Base-by-base conservation (phyloP, 2,888 invertebrate species). In the Mesochorus sp. region DNA sequence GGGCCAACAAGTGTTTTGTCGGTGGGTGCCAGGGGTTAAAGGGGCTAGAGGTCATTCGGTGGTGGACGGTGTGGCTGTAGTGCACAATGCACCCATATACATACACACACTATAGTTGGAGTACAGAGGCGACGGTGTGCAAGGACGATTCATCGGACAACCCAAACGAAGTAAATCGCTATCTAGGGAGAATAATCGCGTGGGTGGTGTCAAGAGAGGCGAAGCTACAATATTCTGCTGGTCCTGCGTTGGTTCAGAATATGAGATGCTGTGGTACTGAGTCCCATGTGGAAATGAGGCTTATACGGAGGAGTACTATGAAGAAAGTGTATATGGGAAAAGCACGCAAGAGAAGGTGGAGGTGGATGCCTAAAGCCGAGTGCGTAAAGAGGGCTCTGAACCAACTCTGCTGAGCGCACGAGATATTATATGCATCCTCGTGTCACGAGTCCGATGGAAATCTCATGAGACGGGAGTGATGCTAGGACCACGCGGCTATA, bases 1-100 rank as follows among this genome's bases (percentile, higher is more conserved):
- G 82, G 83, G 85, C 88, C 88, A 89, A 89, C 89, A 89, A 89
- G 89, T 89, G 89, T 88, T 88, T 80, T 82, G 83, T 82, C 82
- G 83, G 81, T 81, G 76, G n/a, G 81, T 80, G 76, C 26, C 17
- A 6, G 42, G 39, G 64, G 70, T 37, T 64, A 53, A 70, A 66
- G 55, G 70, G 44, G 44, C 79, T 42, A 71, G 70, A 51, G 51
- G 14, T 24, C 64, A 70, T 71, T 79, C 66, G 66, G 61, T 71
- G 70, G 66, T 21, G 51, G 53, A 71, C 37, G 34, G 21, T 55
- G 53, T 39, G 14, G 39, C 12, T 12, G 39, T 39, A 39, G 14
- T 31, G 31, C 10, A 31, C 31, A n/a, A 10, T 31, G 31, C 31
- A 21, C 39, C 39, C 39, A 24, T 26, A n/a, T n/a, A n/a, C 51